Evolutionary conservation across 2,113 vertebrate genomes (phyloP), one percentile per base, ranked within the genome.

Genomic region (Myrmophylax atrothorax): DNA sequence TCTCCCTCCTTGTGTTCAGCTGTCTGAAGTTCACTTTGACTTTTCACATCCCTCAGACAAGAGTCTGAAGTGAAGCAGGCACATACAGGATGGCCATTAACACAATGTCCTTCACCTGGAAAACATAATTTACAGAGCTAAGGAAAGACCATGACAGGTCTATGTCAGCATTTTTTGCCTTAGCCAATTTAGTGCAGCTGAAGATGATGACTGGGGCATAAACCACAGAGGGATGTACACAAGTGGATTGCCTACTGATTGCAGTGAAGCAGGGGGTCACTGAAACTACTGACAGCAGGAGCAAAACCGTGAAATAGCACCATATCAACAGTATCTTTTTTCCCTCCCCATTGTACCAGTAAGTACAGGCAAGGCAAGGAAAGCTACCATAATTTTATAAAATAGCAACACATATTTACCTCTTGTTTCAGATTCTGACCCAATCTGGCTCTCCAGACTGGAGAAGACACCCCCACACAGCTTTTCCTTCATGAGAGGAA

Each of bases 111-210:
- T 97, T 96, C 96, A 97, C 76, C 84, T 60, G 84, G 95, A 95
- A 93, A 96, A 93, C 63, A 86, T 94, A 64, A 96, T 97, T 97
- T 95, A 94, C 95, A 97, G 92, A 93, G 53, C 84, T 47, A 62
- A 72, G 52, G 63, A 79, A 91, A 78, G 85, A 79, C 62, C 59
- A 18, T 69, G 94, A 93, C 91, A 96, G 84, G 67, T 95, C 84
- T 80, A 2, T 26, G 85, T 96, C 94, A 96, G 94, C 91, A 97
- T 58, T 94, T 94, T 94, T 88, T 2, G 4, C 93, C 81, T 80
- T 84, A 83, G 81, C n/a, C 89, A 91, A 90, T 96, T 96, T 93
- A 88, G 26, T 93, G 94, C 79, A 94, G 85, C 87, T 73, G 59
- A 76, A 90, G 90, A 74, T 68, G 93, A 82, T 79, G 95, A 64